These are phyloP conservation scores for Chymomyza costata DNA, from an alignment of 1,140 invertebrate species.

Conservation along the genomic window DNA sequence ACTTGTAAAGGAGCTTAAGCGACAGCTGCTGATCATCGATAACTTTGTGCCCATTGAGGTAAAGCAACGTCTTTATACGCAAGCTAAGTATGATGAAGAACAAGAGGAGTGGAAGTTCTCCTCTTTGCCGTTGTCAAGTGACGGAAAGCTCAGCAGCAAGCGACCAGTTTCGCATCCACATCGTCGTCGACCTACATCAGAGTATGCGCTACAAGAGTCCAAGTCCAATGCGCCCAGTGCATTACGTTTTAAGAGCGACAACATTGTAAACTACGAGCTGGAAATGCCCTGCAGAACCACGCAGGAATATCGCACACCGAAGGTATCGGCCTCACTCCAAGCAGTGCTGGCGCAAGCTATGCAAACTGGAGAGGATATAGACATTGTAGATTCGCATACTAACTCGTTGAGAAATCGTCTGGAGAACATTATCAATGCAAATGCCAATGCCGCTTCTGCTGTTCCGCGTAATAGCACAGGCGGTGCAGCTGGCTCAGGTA, in stretches of 20 bases:
- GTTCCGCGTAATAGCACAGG: no score
- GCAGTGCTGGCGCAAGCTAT: conserved; percentile 85
- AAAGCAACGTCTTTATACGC: conserved; percentile 86
- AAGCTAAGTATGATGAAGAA: conserved; percentile 90
- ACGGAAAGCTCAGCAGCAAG: conserved; percentile 75
- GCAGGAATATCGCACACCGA: conserved; percentile 85
- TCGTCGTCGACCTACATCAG: conserved; percentile 82
- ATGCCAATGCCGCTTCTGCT: conserved; percentile 31
- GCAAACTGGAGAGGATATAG: conserved; percentile 83
- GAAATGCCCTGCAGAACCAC: conserved; percentile 88
- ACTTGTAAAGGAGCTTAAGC: conserved; percentile 85
- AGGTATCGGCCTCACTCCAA: conserved; percentile 83
- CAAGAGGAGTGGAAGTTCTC: conserved; percentile 87
- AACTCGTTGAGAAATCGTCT: conserved; percentile 65
- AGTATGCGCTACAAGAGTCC: conserved; percentile 82
- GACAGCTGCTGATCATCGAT: conserved; percentile 93
- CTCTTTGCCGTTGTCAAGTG: conserved; percentile 52
- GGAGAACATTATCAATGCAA: conserved; percentile 72
- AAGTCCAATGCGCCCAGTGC: conserved; percentile 76
- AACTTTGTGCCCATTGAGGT: conserved; percentile 97
- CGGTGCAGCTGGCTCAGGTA: conserved; percentile 9
- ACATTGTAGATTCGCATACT: conserved; percentile 75
- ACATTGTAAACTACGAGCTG: conserved; percentile 88
- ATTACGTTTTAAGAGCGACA: conserved; percentile 84
- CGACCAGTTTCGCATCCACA: conserved; percentile 82